These are phyloP conservation scores for Tachuris rubrigastra DNA, from an alignment of 2,113 vertebrate genomes.

Conservation along the genomic window DNA sequence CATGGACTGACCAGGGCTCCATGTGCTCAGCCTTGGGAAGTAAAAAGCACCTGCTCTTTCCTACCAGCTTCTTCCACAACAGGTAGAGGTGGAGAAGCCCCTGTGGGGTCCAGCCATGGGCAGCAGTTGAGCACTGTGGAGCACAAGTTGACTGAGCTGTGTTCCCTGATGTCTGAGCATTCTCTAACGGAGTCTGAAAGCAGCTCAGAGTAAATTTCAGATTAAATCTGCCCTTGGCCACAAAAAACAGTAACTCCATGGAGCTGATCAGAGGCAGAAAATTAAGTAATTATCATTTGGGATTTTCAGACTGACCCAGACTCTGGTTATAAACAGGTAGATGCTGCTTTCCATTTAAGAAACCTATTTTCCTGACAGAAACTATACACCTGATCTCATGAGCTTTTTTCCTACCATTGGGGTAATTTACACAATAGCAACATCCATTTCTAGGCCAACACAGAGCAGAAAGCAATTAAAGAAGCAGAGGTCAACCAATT, in stretches of 20 bases:
- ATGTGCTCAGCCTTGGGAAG: not conserved
- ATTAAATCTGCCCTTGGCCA: not conserved
- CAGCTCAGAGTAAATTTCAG: not conserved
- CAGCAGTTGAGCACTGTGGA: not conserved
- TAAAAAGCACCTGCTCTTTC: not conserved
- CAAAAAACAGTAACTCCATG: not conserved
- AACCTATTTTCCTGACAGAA: slow-evolving; percentile 12
- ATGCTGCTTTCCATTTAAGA: slow-evolving; percentile 3
- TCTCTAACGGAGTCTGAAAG: not conserved
- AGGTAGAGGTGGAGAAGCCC: not conserved
- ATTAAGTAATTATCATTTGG: not conserved
- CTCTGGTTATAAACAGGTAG: not conserved
- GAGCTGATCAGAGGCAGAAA: not conserved
- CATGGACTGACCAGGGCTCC: rapidly evolving
- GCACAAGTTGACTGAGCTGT: not conserved
- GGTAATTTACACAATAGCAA: slow-evolving; percentile 26
- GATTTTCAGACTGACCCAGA: not conserved
- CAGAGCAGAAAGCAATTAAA: slow-evolving; percentile 54
- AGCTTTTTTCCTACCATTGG: not conserved
- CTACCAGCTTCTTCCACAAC: not conserved
- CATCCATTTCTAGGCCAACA: slow-evolving; percentile 31
- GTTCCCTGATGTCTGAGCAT: not conserved
- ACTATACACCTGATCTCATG: slow-evolving; percentile 6
- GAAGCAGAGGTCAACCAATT: slow-evolving; percentile 46
- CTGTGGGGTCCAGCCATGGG: not conserved